These are phyloP conservation scores for Machaerirhynchus nigripectus DNA, from an alignment of 2,113 vertebrate genomes.

Conservation along the genomic window DNA sequence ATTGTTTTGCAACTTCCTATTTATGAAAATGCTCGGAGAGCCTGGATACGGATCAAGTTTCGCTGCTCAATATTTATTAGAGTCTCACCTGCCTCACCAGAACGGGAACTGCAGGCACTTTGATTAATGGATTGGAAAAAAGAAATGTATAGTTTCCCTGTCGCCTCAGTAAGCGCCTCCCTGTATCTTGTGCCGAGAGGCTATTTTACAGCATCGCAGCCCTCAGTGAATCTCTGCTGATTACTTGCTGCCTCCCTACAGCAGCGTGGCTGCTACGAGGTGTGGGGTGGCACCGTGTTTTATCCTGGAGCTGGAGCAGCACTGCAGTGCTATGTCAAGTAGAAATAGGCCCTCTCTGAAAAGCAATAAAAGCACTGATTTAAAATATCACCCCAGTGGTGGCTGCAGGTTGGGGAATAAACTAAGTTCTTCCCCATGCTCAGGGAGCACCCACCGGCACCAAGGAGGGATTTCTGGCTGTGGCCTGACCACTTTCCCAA, in stretches of 20 bases:
- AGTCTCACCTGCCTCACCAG: constrained; percentile 24
- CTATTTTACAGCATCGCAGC: constrained; percentile 54
- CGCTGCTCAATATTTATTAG: constrained; percentile 63
- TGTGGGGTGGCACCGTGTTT: constrained; percentile 1
- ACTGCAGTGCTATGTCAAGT: background rate
- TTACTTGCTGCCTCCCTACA: constrained; percentile 42
- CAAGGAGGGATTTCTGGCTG: background rate
- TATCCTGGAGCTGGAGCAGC: background rate
- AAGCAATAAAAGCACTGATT: background rate
- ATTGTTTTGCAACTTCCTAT: constrained; percentile 51
- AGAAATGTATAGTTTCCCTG: constrained; percentile 58
- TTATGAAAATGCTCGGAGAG: constrained; percentile 56
- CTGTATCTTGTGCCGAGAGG: constrained; percentile 51
- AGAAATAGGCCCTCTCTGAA: constrained; percentile 20
- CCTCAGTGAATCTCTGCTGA: constrained; percentile 51
- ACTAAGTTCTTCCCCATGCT: background rate
- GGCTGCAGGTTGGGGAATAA: constrained; percentile 17
- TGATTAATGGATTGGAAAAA: constrained; percentile 62
- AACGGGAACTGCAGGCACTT: constrained; percentile 23
- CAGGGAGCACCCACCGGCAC: background rate
- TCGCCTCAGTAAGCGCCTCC: constrained; percentile 53
- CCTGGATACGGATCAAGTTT: constrained; percentile 57
- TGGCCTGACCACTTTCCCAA: background rate
- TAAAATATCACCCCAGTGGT: constrained; percentile 27
- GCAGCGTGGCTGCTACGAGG: background rate